Evolutionary conservation across 2,113 vertebrate genomes (phyloP).

Genomic region (Butorides virescens): DNA sequence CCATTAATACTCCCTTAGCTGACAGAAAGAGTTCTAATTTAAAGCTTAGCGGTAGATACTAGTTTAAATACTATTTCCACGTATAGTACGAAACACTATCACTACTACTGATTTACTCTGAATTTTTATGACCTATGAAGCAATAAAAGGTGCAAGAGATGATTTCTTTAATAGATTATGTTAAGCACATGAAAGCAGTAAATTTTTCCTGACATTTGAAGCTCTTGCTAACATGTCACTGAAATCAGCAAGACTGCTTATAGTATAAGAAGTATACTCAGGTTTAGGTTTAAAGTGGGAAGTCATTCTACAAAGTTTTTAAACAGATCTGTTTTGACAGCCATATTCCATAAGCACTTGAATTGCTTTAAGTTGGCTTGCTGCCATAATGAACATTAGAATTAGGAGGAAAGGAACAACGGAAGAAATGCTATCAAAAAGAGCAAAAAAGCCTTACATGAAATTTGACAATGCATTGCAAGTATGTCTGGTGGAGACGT

Average conservation of each 20-base stretch:
- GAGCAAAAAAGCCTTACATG: accelerated
- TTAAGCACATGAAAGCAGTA: background rate
- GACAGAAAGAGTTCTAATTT: background rate
- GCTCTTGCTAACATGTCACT: background rate
- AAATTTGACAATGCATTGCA: background rate
- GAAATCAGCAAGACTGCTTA: background rate
- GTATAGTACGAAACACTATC: background rate
- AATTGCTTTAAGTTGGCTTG: background rate
- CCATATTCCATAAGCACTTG: background rate
- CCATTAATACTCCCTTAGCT: background rate
- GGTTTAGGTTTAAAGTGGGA: background rate
- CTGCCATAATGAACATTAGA: background rate
- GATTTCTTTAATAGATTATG: background rate
- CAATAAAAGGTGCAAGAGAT: background rate
- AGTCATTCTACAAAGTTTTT: background rate
- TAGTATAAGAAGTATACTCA: background rate
- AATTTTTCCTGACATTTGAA: background rate
- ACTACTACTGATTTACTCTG: background rate
- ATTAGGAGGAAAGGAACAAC: background rate
- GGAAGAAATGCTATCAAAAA: background rate
- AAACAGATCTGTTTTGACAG: background rate
- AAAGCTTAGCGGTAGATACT: background rate
- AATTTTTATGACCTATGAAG: background rate
- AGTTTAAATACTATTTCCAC: background rate
- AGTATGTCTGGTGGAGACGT: background rate